phyloP scores from a whole-genome alignment of 1,140 invertebrate genomes.

The Achroia grisella region DNA sequence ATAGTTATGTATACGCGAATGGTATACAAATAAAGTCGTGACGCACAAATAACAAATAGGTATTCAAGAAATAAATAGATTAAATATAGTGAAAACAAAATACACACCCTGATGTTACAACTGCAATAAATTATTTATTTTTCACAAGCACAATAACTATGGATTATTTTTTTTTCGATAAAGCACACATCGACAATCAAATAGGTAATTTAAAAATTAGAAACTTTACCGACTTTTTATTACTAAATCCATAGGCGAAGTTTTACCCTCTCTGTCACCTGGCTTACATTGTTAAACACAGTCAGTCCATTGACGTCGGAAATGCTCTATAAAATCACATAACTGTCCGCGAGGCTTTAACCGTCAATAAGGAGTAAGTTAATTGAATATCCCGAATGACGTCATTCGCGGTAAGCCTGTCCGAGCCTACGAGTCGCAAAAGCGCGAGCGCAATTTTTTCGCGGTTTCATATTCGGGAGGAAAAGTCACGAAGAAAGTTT shows the following conservation, averaged over 20 bases:
- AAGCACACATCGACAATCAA: too few species aligned
- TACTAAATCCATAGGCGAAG: conserved; percentile 66
- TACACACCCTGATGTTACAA: conserved; percentile 1
- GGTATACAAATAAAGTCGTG: too few species aligned
- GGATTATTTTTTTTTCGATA: too few species aligned
- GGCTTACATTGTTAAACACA: conserved; percentile 44
- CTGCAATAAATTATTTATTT: not conserved
- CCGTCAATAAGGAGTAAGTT: not conserved
- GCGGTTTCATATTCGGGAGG: conserved; percentile 58
- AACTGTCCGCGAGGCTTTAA: conserved; percentile 19
- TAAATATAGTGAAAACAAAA: conserved; percentile 1
- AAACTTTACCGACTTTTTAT: conserved; percentile 71
- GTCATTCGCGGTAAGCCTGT: not conserved
- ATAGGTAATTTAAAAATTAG: conserved; percentile 15
- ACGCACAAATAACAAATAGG: not conserved
- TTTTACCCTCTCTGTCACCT: conserved; percentile 40
- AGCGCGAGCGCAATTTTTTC: conserved; percentile 31
- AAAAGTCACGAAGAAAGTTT: conserved; percentile 71
- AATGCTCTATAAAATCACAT: conserved; percentile 26
- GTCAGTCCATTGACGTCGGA: conserved; percentile 18
- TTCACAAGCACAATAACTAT: conserved; percentile 11
- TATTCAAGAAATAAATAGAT: not conserved
- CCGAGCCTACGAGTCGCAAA: conserved; percentile 1
- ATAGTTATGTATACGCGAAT: conserved; percentile 10
- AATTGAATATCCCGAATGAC: not conserved